These are phyloP conservation scores for Manis javanica DNA, from an alignment of 2,797 vertebrate genomes.

Conservation along the genomic window DNA sequence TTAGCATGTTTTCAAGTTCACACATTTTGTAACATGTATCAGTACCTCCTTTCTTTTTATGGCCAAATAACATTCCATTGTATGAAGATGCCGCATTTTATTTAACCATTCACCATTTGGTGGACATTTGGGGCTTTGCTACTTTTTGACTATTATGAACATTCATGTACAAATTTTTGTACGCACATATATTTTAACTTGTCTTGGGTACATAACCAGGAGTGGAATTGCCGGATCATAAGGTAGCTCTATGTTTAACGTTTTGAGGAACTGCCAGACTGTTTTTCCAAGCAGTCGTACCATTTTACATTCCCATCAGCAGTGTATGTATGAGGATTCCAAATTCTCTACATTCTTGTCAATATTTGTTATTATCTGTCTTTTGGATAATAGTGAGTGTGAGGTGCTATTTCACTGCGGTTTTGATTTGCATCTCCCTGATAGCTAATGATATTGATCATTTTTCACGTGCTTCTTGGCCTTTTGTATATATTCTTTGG, in stretches of 20 bases:
- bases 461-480: neutral
- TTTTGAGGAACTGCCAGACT: neutral
- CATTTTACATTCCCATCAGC: neutral
- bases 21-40: neutral
- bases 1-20: neutral
- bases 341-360: neutral
- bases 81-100: neutral
- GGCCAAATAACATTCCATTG: neutral
- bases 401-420: neutral
- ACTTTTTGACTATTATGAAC: neutral
- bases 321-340: neutral
- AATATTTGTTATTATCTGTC: neutral
- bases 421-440: slow-evolving; percentile 13
- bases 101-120: neutral
- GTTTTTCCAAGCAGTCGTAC: neutral
- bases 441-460: neutral
- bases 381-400: neutral
- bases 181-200: slow-evolving; percentile 14
- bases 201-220: neutral
- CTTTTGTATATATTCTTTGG: neutral
- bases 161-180: neutral
- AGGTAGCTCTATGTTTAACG: neutral
- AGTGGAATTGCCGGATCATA: neutral
- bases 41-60: neutral
- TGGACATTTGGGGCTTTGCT: neutral